These are phyloP conservation scores for Nomada fucata DNA, from an alignment of 2,888 invertebrate genomes.

Conservation along the genomic window DNA sequence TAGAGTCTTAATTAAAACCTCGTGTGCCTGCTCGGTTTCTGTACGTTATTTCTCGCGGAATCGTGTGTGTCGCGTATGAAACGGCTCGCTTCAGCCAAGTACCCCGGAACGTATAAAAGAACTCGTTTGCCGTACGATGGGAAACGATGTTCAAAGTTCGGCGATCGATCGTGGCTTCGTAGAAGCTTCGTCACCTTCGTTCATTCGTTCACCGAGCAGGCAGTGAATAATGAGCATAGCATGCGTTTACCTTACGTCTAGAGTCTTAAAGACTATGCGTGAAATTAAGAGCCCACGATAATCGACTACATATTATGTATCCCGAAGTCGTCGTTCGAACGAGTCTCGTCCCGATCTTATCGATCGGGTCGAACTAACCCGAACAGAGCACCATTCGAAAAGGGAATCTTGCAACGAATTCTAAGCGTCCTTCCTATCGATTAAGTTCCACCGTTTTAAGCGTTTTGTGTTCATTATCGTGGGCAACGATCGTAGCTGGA, in stretches of 20 bases:
- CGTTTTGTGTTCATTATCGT: conserved; percentile 12
- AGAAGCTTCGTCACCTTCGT: neutral
- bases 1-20: conserved; percentile 72
- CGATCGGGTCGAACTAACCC: conserved; percentile 36
- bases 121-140: neutral
- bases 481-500: conserved; percentile 19
- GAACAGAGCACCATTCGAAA: conserved; percentile 44
- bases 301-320: conserved; percentile 15
- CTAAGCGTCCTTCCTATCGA: conserved; percentile 38
- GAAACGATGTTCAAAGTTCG: neutral
- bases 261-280: conserved; percentile 54
- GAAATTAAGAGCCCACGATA: conserved; percentile 59
- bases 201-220: conserved; percentile 53
- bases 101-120: neutral
- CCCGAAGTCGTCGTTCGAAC: conserved; percentile 11
- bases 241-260: conserved; percentile 56
- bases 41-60: neutral
- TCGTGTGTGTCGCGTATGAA: neutral
- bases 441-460: conserved; percentile 27
- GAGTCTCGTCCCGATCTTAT: neutral
- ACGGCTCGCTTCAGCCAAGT: neutral
- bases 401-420: conserved; percentile 14
- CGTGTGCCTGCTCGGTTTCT: conserved; percentile 50
- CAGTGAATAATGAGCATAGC: conserved; percentile 61
- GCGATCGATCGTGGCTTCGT: neutral